Conservation (phyloP, 1,140 invertebrate genomes). For the Macrostomum lignano region DNA sequence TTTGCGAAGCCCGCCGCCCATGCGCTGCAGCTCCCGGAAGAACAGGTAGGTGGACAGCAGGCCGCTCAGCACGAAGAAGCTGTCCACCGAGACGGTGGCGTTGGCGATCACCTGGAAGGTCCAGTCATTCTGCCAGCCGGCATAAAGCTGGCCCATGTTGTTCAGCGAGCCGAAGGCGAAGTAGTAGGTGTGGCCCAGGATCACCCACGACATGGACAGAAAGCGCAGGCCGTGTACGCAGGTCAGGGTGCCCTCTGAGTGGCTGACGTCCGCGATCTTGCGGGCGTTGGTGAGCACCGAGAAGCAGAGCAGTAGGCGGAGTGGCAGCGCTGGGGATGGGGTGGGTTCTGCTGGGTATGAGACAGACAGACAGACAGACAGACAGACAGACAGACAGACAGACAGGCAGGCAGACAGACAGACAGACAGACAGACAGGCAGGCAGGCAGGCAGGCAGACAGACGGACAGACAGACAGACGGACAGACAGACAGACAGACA, state of each 20-base stretch:
- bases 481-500: too few relatives aligned
- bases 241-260: too few relatives aligned
- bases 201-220: slow-evolving; percentile 63
- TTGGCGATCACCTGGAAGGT: slow-evolving; percentile 30
- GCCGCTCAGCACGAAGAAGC: slow-evolving; percentile 48
- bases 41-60: slow-evolving; percentile 32
- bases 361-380: slow-evolving; percentile 6
- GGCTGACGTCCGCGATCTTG: too few relatives aligned
- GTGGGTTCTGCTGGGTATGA: neutral
- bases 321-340: neutral
- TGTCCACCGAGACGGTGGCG: slow-evolving; percentile 60
- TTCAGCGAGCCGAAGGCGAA: slow-evolving; percentile 9
- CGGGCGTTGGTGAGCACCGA: too few relatives aligned
- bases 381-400: slow-evolving; percentile 8
- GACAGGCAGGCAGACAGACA: too few relatives aligned
- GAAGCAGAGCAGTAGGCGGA: too few relatives aligned
- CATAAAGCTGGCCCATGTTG: slow-evolving; percentile 8
- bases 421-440: too few relatives aligned
- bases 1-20: slow-evolving; percentile 7
- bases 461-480: too few relatives aligned
- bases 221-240: slow-evolving; percentile 28
- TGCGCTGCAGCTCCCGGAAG: slow-evolving; percentile 27
- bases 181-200: slow-evolving; percentile 58
- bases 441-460: too few relatives aligned
- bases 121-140: slow-evolving; percentile 8